phyloP scores from a whole-genome alignment of 92 coral and sea anemone genomes.

The Meandrina meandrites region DNA sequence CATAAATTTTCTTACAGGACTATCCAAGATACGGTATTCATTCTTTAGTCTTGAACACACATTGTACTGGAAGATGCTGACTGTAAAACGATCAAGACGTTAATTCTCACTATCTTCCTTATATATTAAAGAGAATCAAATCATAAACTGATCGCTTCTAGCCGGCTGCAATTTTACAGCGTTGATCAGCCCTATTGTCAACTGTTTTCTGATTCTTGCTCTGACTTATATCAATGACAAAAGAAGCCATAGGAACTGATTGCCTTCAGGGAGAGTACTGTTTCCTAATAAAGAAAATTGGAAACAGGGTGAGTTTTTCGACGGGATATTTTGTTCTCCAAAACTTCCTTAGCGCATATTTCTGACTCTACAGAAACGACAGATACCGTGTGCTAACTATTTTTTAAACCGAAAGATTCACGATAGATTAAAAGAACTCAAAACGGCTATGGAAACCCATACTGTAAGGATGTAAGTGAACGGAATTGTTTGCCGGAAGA shows the following conservation, averaged over 20 bases:
- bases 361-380: too few relatives aligned
- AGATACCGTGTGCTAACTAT: too few relatives aligned
- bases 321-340: neutral
- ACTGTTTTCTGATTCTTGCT: too few relatives aligned
- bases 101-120: neutral
- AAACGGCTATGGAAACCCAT: too few relatives aligned
- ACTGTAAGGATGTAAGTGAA: too few relatives aligned
- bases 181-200: neutral
- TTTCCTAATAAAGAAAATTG: neutral
- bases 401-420: too few relatives aligned
- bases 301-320: too few relatives aligned
- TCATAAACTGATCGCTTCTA: neutral
- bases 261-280: neutral
- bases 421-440: too few relatives aligned
- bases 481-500: too few relatives aligned
- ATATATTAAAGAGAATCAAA: too few relatives aligned
- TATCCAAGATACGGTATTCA: neutral
- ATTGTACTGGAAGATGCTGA: neutral
- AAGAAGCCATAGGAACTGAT: neutral
- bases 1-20: constrained; percentile 4
- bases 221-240: neutral
- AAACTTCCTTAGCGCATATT: neutral
- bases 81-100: neutral
- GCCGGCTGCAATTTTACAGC: neutral
- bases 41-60: neutral